Conservation (phyloP, 1,140 invertebrate species). For the Drosophila mauritiana region DNA sequence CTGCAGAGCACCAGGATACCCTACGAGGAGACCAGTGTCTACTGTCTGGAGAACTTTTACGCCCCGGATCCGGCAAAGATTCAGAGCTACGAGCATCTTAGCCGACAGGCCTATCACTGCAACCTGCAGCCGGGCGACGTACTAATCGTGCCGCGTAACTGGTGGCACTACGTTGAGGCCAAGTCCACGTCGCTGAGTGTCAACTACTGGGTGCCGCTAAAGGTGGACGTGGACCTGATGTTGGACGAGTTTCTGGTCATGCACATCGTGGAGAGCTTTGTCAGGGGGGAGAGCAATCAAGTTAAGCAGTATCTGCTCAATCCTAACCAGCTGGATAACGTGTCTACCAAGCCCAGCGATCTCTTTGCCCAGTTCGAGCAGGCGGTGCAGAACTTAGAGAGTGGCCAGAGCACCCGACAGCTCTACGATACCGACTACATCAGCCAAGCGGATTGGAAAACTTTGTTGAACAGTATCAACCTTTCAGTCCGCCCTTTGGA, state of each 20-base stretch:
- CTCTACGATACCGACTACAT: constrained; percentile 55
- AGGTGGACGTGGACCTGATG: constrained; percentile 84
- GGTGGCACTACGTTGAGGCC: constrained; percentile 99
- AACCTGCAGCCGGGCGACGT: constrained; percentile 93
- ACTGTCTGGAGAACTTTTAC: constrained; percentile 93
- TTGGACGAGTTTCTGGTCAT: constrained; percentile 79
- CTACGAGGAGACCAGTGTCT: constrained; percentile 98
- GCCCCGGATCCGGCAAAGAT: constrained; percentile 84
- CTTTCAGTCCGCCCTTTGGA: constrained; percentile 22
- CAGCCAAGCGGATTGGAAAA: constrained; percentile 6
- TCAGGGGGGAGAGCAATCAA: constrained; percentile 45
- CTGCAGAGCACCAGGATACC: constrained; percentile 94
- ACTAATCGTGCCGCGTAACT: constrained; percentile 93
- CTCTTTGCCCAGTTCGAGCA: constrained; percentile 57
- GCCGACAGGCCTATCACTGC: constrained; percentile 85
- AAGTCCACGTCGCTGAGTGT: constrained; percentile 90
- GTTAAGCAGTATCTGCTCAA: constrained; percentile 66
- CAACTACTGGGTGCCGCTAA: constrained; percentile 94
- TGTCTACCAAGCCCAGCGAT: constrained; percentile 35
- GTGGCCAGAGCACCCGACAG: constrained; percentile 8
- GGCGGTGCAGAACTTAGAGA: constrained; percentile 42
- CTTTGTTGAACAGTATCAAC: constrained; percentile 5
- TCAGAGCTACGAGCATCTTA: constrained; percentile 24
- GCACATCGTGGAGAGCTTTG: constrained; percentile 71
- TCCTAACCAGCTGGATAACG: constrained; percentile 73